Base-by-base conservation (phyloP, 2,113 vertebrate genomes). In the Lampris incognitus region DNA sequence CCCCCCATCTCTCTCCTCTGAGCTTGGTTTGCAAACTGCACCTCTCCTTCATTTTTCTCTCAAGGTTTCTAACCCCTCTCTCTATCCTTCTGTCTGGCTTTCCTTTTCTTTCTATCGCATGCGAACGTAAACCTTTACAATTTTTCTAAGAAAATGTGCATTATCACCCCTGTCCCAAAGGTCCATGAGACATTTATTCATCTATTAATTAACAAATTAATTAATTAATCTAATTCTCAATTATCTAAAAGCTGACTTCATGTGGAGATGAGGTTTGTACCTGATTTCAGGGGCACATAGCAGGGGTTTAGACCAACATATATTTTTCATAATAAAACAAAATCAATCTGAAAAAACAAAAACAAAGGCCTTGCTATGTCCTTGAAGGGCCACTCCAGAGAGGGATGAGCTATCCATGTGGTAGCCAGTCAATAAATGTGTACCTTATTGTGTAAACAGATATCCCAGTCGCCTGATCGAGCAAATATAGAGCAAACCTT, bases 361-460 rank as follows among this genome's bases (percentile, higher is more conserved):
- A 60, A 8, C 8, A 60, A 4, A 1, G 51, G 2, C 38, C 41
- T 49, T 2, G n/a, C 38, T 42, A 42, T 2, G n/a, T 72, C 59
- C 63, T 75, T 40, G 51, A 77, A 13, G 8, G 50, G 57, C 4
- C 41, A 6, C 5, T 57, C 62, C 1, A 10, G 1, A 1, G 56
- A n/a, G 3, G 62, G 54, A 1, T 3, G 68, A 66, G 44, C 61
- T 59, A 66, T 75, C 74, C 36, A 72, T 79, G 7, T 3, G 3
- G 41, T 0, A 0, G 0, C 2, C 24, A 64, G 66, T 57, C 67
- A 2, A 72, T 66, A 52, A 0, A 67, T 75, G 75, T 38, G 54
- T 62, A 3, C 56, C 59, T 56, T n/a, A 5, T 1, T 10, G 57
- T 72, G 41, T 9, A 39, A 83, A 74, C 67, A 44, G 42, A 42